Evolutionary conservation across 2,113 vertebrate species (phyloP).

Genomic region (Leucosticte australis): DNA sequence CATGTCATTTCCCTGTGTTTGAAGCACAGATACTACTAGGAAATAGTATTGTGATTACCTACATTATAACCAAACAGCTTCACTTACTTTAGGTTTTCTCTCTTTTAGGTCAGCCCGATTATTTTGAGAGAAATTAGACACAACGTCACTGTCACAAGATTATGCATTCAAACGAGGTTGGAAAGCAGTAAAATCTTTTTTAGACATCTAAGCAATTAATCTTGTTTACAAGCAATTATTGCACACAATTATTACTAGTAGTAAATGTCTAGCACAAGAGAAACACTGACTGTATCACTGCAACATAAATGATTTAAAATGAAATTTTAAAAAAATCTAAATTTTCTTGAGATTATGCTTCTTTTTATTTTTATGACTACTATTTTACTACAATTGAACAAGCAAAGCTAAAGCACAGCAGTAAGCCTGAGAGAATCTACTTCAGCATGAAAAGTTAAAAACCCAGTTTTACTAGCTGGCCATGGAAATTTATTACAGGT

Average conservation of each 20-base stretch:
- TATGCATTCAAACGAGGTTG: neutral
- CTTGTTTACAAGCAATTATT: neutral
- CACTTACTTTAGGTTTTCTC: neutral
- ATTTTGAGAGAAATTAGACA: neutral
- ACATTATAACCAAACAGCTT: neutral
- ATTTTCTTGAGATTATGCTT: neutral
- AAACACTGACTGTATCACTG: neutral
- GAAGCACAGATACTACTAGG: neutral
- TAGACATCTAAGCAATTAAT: neutral
- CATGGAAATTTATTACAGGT: neutral
- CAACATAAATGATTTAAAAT: neutral
- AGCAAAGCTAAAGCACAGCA: neutral
- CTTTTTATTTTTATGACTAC: neutral
- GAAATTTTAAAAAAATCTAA: neutral
- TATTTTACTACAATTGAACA: neutral
- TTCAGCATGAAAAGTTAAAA: neutral
- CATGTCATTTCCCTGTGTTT: neutral
- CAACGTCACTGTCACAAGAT: neutral
- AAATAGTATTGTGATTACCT: neutral
- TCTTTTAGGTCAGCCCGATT: neutral
- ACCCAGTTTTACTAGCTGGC: neutral
- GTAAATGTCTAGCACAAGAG: neutral
- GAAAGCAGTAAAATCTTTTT: neutral
- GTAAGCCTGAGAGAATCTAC: neutral
- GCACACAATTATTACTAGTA: neutral